A percentile compares a stretch with the other conserved stretches of the same genome.
phyloP scores from a whole-genome alignment of 2,797 vertebrate genomes.

The Gallinago nigripennis region DNA sequence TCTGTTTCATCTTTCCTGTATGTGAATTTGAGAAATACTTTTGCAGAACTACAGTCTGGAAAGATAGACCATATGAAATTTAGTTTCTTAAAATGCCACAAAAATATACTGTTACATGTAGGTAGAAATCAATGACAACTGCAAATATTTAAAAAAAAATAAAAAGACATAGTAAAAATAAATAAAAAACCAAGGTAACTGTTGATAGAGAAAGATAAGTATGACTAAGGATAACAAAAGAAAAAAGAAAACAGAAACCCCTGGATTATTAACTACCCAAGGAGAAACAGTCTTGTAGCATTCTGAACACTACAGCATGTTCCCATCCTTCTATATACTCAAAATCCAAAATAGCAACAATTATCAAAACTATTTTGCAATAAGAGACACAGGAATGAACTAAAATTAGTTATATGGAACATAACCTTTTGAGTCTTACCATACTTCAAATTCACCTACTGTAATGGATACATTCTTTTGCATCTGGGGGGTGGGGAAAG shows the following conservation, averaged over 20 bases:
- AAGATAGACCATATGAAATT: background rate
- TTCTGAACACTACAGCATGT: background rate
- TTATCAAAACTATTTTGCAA: background rate
- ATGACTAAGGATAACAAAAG: background rate
- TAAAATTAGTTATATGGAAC: rapidly evolving
- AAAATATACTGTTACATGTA: background rate
- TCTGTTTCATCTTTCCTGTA: slow-evolving; percentile 36
- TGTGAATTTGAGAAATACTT: background rate
- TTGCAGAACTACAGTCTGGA: background rate
- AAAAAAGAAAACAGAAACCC: background rate
- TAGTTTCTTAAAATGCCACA: background rate
- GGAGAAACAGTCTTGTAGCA: background rate
- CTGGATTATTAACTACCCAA: background rate
- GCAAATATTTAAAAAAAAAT: background rate
- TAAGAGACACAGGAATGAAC: background rate
- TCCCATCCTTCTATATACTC: background rate
- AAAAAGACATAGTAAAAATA: background rate
- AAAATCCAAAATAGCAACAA: background rate
- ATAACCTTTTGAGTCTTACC: background rate
- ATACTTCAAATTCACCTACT: background rate
- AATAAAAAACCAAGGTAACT: background rate
- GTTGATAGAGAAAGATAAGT: background rate
- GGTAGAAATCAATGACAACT: background rate
- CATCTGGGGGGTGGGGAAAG: background rate
- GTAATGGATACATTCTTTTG: background rate